phyloP scores from a whole-genome alignment of 2,888 invertebrate species.

The Halictus ligatus region DNA sequence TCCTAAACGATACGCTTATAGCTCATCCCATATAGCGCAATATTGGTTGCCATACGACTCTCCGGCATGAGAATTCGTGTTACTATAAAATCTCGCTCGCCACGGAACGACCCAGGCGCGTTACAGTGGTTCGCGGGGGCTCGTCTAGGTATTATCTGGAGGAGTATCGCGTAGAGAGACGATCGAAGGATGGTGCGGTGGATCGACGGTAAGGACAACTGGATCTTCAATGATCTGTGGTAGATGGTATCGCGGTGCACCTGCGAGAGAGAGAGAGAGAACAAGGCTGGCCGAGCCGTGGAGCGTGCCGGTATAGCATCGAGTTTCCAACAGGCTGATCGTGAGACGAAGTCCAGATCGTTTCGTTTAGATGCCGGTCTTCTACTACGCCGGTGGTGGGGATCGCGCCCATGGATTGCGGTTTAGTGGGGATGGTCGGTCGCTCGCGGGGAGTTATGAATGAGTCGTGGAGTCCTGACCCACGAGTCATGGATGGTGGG shows the following conservation, averaged over 20 bases:
- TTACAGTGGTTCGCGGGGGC: neutral
- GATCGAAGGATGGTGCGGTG: neutral
- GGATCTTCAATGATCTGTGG: conserved; percentile 36
- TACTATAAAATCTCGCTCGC: neutral
- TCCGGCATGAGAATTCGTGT: neutral
- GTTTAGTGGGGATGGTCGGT: conserved; percentile 56
- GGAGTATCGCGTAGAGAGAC: neutral
- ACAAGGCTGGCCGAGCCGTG: conserved; percentile 39
- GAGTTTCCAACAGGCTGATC: conserved; percentile 50
- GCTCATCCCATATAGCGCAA: too few relatives aligned
- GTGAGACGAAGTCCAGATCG: conserved; percentile 56
- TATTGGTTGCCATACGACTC: neutral
- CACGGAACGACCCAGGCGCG: neutral
- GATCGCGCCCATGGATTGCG: conserved; percentile 37
- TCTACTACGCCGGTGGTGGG: conserved; percentile 59
- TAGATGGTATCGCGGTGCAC: conserved; percentile 52
- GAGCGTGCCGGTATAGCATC: conserved; percentile 51
- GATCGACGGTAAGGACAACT: neutral
- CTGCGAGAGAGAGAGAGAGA: conserved; percentile 49
- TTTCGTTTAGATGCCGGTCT: conserved; percentile 53
- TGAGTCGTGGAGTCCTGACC: conserved; percentile 75
- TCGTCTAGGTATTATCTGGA: neutral
- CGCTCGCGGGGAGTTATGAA: conserved; percentile 81
- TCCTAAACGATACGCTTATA: too few relatives aligned
- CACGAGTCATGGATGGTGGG: conserved; percentile 64